Base-by-base conservation (phyloP, 1,140 invertebrate genomes). In the Belonocnema kinseyi region DNA sequence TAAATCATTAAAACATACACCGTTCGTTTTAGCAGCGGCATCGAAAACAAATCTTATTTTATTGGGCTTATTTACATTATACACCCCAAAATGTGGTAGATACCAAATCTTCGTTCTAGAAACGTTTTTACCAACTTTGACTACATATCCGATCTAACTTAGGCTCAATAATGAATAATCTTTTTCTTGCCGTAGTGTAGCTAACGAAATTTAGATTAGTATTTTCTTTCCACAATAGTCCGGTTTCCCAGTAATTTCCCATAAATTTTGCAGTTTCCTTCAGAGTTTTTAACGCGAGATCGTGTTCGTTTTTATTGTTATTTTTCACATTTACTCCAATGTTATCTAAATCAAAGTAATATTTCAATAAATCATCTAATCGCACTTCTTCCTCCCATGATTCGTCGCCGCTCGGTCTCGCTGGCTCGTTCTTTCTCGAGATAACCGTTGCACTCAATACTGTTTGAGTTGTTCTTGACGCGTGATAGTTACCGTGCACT, bases 51-150 rank as follows among this genome's bases (percentile, higher is more conserved):
- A 77, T 58, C 86, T 54, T 14, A 87, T 14, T 66, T 88, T 88
- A 1, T 54, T 61, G 8, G 83, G 79, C 77, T 86, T 87, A 40
- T 78, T 82, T 40, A 80, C 71, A 71, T 87, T 85, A 0, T 50
- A n/a, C 0, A 88, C 86, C 0, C 76, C 84, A 71, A 88, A 88
- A 71, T 88, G 86, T 10, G 86, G 85, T 33, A 88, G 73, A 73
- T 86, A 88, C 87, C 87, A 89, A 4, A 53, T 73, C 17, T 51
- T 40, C 10, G 56, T 17, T 19, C 13, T 13, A 3, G 13, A 2
- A 21, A 50, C 46, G 17, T 50, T 33, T 16, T 58, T 21, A 2
- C 0, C 14, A 13, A 83, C 21, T 50, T 70, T 52, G 66, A 19
- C 17, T 7, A 78, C 81, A 72, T 84, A 85, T 16, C 78, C 76